Evolutionary conservation across 2,888 invertebrate species (phyloP).

Genomic region (Cheilosia vulpina): DNA sequence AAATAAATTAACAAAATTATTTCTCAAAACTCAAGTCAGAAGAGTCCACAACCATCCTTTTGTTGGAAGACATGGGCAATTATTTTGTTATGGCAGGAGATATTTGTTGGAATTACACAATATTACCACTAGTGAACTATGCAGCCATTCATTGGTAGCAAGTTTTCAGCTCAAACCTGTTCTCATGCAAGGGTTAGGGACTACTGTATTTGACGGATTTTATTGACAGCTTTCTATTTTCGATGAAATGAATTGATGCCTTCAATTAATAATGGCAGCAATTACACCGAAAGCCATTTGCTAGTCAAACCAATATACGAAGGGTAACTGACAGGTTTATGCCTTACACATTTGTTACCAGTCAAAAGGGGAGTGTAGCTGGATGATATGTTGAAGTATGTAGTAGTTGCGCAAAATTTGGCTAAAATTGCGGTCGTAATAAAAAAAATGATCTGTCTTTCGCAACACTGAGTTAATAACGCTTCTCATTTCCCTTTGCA

Average conservation of each 20-base stretch:
- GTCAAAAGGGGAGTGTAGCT: not conserved
- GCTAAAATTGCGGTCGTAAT: too few relatives aligned
- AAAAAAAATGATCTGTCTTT: not conserved
- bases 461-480: not conserved
- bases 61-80: too few relatives aligned
- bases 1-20: not conserved
- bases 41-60: too few relatives aligned
- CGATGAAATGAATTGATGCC: conserved; percentile 30
- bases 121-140: too few relatives aligned
- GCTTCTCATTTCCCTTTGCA: not conserved
- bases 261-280: conserved; percentile 20
- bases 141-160: too few relatives aligned
- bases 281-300: not conserved
- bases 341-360: not conserved
- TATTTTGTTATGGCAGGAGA: too few relatives aligned
- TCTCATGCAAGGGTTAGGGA: too few relatives aligned
- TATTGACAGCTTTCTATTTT: not conserved
- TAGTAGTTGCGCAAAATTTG: too few relatives aligned
- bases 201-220: too few relatives aligned
- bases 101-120: too few relatives aligned
- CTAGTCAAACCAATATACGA: not conserved
- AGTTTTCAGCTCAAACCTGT: too few relatives aligned
- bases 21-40: too few relatives aligned
- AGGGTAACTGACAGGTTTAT: conserved; percentile 18
- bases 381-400: not conserved